Evolutionary conservation across 2,888 invertebrate species (phyloP), one percentile per base, ranked within the genome.

Genomic region (Drosophila paranaensis): DNA sequence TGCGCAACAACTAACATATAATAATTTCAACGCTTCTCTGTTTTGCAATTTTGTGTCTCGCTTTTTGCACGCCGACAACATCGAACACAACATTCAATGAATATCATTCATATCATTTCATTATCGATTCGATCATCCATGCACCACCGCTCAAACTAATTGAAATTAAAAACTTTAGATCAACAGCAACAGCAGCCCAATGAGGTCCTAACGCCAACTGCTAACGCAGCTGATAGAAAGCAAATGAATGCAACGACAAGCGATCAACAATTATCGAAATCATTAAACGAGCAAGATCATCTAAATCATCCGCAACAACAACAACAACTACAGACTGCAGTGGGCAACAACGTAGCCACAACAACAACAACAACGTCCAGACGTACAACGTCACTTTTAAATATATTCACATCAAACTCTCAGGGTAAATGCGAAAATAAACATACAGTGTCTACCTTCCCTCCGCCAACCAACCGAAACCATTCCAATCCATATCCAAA

Each of bases 331-430:
- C 77, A 74, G 77, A 68, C 77, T 66, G 67, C 84, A 79, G 79
- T 82, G 80, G 72, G 74, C 74, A 83, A 79, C 87, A 83, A 84
- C 81, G 80, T 74, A 65, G 71, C 82, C 81, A 74, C 86, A 70
- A 72, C 87, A 79, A 62, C 87, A 79, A 62, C 87, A 79, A 81
- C 90, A 90, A 84, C 90, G 82, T 97, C 97, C 93, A 96, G 97
- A 94, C 96, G 97, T 94, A 97, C 97, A 93, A 97, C 97, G 93
- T 98, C 97, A 93, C 96, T 98, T 93, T 95, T 98, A 94, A 97
- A 98, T 95, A 95, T 98, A 94, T 98, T 98, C 95, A 97, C 97
- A 95, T 97, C 97, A 94, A 97, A 97, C 94, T 97, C 97, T 94
- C 97, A 97, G 95, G 97, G 97, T 95, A 97, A 84, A 83, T 83